Evolutionary conservation across 2,113 vertebrate species (phyloP).

Genomic region (Grammomys dolichurus): DNA sequence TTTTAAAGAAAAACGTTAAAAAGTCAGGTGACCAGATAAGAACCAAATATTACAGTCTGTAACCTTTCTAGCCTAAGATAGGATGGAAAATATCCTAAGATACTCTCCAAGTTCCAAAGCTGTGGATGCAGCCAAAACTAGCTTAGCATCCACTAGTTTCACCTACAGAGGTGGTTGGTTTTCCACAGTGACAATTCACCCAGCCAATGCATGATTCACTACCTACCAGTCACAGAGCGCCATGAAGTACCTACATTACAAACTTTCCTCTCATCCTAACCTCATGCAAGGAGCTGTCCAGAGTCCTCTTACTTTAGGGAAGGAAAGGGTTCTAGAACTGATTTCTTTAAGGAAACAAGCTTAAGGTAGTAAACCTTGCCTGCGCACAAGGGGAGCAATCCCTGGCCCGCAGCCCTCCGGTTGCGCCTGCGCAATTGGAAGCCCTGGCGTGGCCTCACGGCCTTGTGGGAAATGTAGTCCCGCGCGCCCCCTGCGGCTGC

Average conservation of each 20-base stretch:
- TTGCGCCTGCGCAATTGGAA: neutral
- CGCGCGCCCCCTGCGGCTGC: neutral
- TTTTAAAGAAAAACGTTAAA: neutral
- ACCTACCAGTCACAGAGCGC: neutral
- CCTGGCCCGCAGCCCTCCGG: accelerated
- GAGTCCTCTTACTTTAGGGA: neutral
- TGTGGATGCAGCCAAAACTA: neutral
- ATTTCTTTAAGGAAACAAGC: accelerated
- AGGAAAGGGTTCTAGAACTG: neutral
- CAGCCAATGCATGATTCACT: too few relatives aligned
- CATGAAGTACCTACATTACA: too few relatives aligned
- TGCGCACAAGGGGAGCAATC: accelerated
- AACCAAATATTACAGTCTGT: neutral
- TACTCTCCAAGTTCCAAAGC: neutral
- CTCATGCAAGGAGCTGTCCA: neutral
- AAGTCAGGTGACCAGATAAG: neutral
- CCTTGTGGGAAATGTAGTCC: conserved; percentile 76
- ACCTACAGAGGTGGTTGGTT: neutral
- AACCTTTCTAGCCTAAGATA: neutral
- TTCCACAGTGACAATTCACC: neutral
- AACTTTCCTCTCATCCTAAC: neutral
- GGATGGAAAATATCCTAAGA: neutral
- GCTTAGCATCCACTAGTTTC: neutral
- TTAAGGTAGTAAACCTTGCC: accelerated
- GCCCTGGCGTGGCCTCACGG: neutral